Percentiles rank a stretch among this genome's conserved stretches.
These are phyloP conservation scores for Nicator chloris DNA, from an alignment of 2,113 vertebrate species.

Conservation along the genomic window DNA sequence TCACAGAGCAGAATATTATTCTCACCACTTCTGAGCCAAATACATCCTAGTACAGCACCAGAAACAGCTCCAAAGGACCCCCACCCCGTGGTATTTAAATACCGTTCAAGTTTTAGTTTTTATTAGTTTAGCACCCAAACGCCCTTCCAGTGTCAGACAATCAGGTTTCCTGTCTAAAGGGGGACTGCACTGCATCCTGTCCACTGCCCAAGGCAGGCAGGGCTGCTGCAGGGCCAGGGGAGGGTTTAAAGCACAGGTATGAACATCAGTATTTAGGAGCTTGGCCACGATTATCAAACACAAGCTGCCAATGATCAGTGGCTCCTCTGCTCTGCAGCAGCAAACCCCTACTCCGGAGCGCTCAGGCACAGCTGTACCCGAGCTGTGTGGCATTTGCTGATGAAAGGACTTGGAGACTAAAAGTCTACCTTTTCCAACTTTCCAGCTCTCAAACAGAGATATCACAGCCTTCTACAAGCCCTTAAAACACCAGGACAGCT, in stretches of 20 bases:
- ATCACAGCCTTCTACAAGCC: neutral
- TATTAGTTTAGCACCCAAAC: fast-evolving
- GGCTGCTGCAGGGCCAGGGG: neutral
- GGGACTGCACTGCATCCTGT: neutral
- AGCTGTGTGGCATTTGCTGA: neutral
- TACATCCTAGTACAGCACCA: neutral
- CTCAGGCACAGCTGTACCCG: neutral
- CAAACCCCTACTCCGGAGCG: neutral
- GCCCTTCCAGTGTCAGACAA: neutral
- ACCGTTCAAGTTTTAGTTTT: neutral
- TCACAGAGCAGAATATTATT: neutral
- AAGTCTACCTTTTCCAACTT: neutral
- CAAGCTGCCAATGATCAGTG: neutral
- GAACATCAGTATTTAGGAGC: neutral
- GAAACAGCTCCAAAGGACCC: neutral
- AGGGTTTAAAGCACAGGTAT: neutral
- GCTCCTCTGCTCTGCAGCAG: neutral
- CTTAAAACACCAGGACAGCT: neutral
- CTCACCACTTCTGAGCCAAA: neutral
- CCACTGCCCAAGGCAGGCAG: neutral
- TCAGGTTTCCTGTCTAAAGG: neutral
- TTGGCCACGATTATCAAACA: fast-evolving
- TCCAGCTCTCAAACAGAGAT: neutral
- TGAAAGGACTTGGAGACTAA: neutral
- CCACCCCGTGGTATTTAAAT: neutral